Evolutionary conservation across 1,140 invertebrate species (phyloP), one percentile per base, ranked within the genome.

Genomic region (Diplogasteroides magnus): DNA sequence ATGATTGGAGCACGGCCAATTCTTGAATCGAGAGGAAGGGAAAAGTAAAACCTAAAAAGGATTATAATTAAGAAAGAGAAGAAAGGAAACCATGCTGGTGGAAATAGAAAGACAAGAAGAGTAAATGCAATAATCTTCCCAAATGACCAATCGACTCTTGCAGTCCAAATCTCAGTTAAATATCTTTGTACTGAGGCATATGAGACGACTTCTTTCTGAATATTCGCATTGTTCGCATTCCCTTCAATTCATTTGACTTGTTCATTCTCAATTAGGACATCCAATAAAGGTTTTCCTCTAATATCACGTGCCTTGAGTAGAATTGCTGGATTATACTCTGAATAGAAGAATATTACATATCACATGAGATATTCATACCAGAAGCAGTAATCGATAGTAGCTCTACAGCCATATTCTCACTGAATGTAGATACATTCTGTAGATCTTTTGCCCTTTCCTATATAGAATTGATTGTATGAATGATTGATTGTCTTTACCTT

Each of bases 201-300:
- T 13, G 77, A 80, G n/a, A 82, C 80, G 2, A 82, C 80, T 73
- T 83, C 80, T 75, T 82, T 82, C 78, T 81, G 61, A 74, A 76
- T 29, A 61, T n/a, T 15, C 27, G 2, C 56, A 48, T 31, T 19
- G 23, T 1, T 13, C 60, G 55, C 31, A 74, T 32, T 67, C 23
- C 26, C 19, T n/a, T 14, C 11, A 27, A 29, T 66, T 55, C 1
- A 94, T 86, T 95, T 92, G 83, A 98, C 98, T 82, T 97, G 94
- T 84, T 98, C 94, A 82, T 95, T 94, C 84, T 99, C 95, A 74
- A 98, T 98, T 6, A 98, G 87, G 0, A 98, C 92, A 83, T 98
- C 96, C 55, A 98, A 86, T 84, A 98, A 95, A 80, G 94, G 93
- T 48, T 92, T 90, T 76, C 93, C 94, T 71, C 91, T 86, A 57